phyloP scores from a whole-genome alignment of 2,888 invertebrate genomes.

The Petrolisthes manimaculis region DNA sequence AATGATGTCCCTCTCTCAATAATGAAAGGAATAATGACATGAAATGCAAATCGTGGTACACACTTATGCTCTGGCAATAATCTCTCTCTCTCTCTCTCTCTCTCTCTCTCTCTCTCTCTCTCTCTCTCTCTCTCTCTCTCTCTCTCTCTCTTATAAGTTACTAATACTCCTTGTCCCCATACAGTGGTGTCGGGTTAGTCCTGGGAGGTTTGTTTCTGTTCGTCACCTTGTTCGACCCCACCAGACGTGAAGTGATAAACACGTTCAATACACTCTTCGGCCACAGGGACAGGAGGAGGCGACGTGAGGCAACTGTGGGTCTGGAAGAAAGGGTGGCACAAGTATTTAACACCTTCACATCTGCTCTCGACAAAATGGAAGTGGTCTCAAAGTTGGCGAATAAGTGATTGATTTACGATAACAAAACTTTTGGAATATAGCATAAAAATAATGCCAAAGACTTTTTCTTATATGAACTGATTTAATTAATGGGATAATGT shows the following conservation, averaged over 20 bases:
- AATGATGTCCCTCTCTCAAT: no score
- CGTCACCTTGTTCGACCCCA: constrained; percentile 36
- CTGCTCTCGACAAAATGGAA: constrained; percentile 44
- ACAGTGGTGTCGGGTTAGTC: constrained; percentile 20
- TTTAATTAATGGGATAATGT: no score
- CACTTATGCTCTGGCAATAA: neutral
- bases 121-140: neutral
- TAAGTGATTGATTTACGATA: neutral
- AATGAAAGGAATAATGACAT: no score
- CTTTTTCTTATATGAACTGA: no score
- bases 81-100: neutral
- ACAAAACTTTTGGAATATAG: no score
- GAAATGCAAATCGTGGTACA: neutral
- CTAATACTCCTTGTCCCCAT: neutral
- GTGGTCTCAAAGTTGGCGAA: neutral
- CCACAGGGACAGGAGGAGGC: neutral
- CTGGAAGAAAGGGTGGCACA: constrained; percentile 23
- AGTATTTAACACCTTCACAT: constrained; percentile 25
- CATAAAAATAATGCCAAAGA: no score
- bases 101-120: neutral
- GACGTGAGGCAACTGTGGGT: constrained; percentile 10
- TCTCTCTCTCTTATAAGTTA: neutral
- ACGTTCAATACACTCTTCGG: constrained; percentile 36
- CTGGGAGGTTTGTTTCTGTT: constrained; percentile 35
- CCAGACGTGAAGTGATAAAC: constrained; percentile 25